Base-by-base conservation (phyloP, 2,888 invertebrate species). In the Leptogaster cylindrica region DNA sequence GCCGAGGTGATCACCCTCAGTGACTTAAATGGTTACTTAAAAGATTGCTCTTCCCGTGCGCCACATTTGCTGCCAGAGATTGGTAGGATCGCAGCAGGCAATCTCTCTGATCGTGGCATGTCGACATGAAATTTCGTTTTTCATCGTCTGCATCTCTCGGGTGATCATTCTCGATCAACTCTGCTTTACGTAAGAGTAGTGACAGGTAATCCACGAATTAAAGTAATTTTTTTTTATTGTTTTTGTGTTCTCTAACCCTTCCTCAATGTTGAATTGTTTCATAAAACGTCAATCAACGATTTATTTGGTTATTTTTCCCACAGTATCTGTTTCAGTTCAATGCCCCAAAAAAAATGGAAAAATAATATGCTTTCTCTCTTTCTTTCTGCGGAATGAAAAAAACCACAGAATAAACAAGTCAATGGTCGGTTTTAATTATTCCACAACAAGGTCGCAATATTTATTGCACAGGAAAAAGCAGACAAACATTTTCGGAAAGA, bases 51-150 rank as follows among this genome's bases (percentile, higher is more conserved):
- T 52, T 14, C 16, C 31, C 51, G 31, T 52, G 44, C 28, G 18
- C 44, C 61, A 44, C 44, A 61, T 41, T 61, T 31, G 18, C 25
- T 41, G 63, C 46, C n/a, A 27, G 41, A n/a, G n/a, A 65, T 41
- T 66, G 61, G 68, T 44, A 23, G 33, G 36, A 4, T 14, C 66
- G 12, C 69, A 58, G 64, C 69, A 64, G 69, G 69, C 65, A 66
- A 66, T 66, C 69, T 66, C 58, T 69, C 58, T 46, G 66, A 41
- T 48, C 58, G 66, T 69, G 66, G 66, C 66, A 69, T 66, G 69
- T 69, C 69, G 69, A 69, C 69, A 66, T 69, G 69, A 64, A 65
- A 50, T 65, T 65, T 36, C 31, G 50, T 65, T 65, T 65, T 51
- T 50, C 50, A 64, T 28, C 46, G 46, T 64, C 48, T 64, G 36